Evolutionary conservation across 2,888 invertebrate genomes (phyloP).

Genomic region (Pachycephus smyrnensis): DNA sequence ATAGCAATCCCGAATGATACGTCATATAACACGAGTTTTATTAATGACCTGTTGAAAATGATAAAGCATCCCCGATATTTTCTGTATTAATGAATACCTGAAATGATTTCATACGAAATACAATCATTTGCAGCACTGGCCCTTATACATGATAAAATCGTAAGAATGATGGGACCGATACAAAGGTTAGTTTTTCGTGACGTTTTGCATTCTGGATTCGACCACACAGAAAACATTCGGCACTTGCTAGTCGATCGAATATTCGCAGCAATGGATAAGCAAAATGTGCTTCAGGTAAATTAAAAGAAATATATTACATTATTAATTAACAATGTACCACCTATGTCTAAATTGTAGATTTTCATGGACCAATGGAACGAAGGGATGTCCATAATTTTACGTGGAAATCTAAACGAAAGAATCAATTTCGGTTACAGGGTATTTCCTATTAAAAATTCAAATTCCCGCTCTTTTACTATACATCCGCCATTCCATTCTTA

Average conservation of each 20-base stretch:
- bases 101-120: not conserved
- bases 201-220: constrained; percentile 54
- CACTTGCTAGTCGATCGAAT: constrained; percentile 57
- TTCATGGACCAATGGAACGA: constrained; percentile 47
- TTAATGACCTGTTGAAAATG: not conserved
- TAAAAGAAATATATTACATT: constrained; percentile 14
- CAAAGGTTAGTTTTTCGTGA: constrained; percentile 50
- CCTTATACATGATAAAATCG: constrained; percentile 55
- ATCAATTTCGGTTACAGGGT: constrained; percentile 59
- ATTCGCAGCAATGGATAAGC: constrained; percentile 48
- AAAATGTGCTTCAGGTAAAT: constrained; percentile 40
- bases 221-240: constrained; percentile 60
- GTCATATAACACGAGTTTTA: not conserved
- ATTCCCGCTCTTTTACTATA: not conserved
- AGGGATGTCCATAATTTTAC: constrained; percentile 70
- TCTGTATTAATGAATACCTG: not conserved
- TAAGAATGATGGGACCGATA: constrained; percentile 45
- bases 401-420: constrained; percentile 70
- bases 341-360: not conserved
- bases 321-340: not conserved
- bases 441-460: constrained; percentile 17
- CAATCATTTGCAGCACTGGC: constrained; percentile 44
- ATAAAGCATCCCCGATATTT: constrained; percentile 2
- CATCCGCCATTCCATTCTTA: constrained; percentile 18
- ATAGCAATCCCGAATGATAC: not conserved